Base-by-base conservation (phyloP, 2,113 vertebrate species). In the Phyllostomus discolor region DNA sequence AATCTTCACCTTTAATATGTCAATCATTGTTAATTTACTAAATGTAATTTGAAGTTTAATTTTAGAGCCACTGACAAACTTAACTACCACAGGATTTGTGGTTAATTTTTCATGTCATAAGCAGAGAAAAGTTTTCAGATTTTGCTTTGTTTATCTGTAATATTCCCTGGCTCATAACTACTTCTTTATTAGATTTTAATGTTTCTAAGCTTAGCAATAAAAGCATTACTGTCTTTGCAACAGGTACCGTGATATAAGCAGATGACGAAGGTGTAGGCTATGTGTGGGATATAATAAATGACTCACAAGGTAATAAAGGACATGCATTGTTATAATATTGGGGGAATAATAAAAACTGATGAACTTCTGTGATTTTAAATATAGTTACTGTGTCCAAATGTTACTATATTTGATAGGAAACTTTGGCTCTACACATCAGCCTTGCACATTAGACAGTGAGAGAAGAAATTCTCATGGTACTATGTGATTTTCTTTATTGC, bases 141-240 rank as follows among this genome's bases (percentile, higher is more conserved):
- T 86, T 72, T 50, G 95, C 69, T 91, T 96, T 81, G 59, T 92
- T 50, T 83, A 83, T 87, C 66, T 11, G 0, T 94, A 97, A 96
- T 90, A 75, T 78, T 87, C 93, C 70, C 20, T 97, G 82, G 76
- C 35, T 97, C 78, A 96, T 96, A 94, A 94, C 86, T 89, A 88
- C 88, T 93, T 96, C 76, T 86, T n/a, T 94, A 57, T 96, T 67
- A 97, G 59, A 89, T 94, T 97, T 95, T 87, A 85, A 66, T 95
- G 16, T 54, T 84, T 97, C 91, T 95, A 96, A 96, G 14, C 10
- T 26, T 97, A 66, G 5, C 57, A 90, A 70, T 84, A 75, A 97
- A 91, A 57, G 59, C 64, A 38, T 70, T 64, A 33, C 35, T 81
- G 0, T 86, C 38, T 90, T 97, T 95, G 33, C 81, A 88, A 66